A percentile compares a stretch with the other conserved stretches of the same genome.
phyloP scores from a whole-genome alignment of 2,888 invertebrate genomes.

The Harpagoxenus sublaevis region DNA sequence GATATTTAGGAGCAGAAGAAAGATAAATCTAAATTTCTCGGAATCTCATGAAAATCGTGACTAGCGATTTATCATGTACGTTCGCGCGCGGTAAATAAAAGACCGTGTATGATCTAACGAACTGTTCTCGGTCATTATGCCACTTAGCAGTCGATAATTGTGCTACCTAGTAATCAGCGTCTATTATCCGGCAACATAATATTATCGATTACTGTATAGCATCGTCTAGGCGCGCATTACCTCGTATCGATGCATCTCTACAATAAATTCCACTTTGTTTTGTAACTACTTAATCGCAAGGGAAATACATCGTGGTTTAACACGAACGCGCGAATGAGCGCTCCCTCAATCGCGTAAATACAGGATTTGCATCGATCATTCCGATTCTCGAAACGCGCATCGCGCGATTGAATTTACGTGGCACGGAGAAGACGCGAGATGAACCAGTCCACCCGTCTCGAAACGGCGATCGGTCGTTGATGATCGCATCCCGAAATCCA shows the following conservation, averaged over 20 bases:
- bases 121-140: slow-evolving; percentile 10
- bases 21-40: not conserved
- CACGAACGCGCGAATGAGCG: slow-evolving; percentile 19
- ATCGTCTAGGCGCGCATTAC: slow-evolving; percentile 28
- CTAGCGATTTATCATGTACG: slow-evolving; percentile 10
- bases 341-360: not conserved
- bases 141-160: slow-evolving; percentile 45
- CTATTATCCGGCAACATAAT: slow-evolving; percentile 31
- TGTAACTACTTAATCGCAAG: slow-evolving; percentile 32
- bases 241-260: slow-evolving; percentile 40
- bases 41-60: not conserved
- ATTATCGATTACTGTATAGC: slow-evolving; percentile 43
- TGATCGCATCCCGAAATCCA: not conserved
- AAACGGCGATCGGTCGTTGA: not conserved
- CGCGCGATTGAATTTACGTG: slow-evolving; percentile 23
- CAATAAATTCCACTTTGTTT: slow-evolving; percentile 44
- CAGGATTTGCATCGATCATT: not conserved
- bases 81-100: not conserved
- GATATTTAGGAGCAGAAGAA: not conserved
- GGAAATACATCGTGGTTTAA: slow-evolving; percentile 29
- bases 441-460: not conserved
- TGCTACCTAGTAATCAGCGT: slow-evolving; percentile 29
- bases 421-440: not conserved
- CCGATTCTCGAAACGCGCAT: not conserved
- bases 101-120: slow-evolving; percentile 9